These are phyloP conservation scores for Callaeas wilsoni DNA, from an alignment of 2,113 vertebrate genomes.

Conservation along the genomic window DNA sequence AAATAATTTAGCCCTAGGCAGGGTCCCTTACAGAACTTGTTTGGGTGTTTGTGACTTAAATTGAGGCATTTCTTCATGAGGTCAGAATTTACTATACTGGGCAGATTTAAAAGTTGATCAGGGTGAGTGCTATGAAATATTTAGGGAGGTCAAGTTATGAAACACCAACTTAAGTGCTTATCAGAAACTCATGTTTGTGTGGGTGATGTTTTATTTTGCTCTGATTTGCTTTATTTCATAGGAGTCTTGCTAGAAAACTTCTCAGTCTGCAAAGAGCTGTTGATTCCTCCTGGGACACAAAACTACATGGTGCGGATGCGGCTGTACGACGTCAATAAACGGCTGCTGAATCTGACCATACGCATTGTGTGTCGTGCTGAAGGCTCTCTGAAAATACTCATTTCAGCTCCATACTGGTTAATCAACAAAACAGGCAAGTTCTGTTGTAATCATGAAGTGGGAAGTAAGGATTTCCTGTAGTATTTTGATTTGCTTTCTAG, in stretches of 20 bases:
- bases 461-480: not conserved
- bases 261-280: slow-evolving; percentile 87
- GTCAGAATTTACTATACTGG: not conserved
- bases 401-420: slow-evolving; percentile 93
- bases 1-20: not conserved
- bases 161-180: not conserved
- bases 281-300: slow-evolving; percentile 94
- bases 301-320: slow-evolving; percentile 96
- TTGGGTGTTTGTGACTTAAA: not conserved
- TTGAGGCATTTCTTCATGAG: not conserved
- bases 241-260: slow-evolving; percentile 92
- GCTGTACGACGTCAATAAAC: slow-evolving; percentile 84
- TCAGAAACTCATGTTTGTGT: not conserved
- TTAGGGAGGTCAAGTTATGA: not conserved
- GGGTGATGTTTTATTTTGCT: not conserved
- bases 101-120: not conserved
- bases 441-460: not conserved
- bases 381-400: slow-evolving; percentile 90
- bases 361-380: slow-evolving; percentile 90
- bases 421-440: slow-evolving; percentile 91
- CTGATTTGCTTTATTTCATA: slow-evolving; percentile 4
- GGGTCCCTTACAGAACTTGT: not conserved
- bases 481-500: not conserved
- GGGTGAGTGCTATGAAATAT: not conserved
- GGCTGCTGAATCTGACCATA: slow-evolving; percentile 89